Base-by-base conservation (phyloP, 1,140 invertebrate genomes). In the Drosophila sproati region DNA sequence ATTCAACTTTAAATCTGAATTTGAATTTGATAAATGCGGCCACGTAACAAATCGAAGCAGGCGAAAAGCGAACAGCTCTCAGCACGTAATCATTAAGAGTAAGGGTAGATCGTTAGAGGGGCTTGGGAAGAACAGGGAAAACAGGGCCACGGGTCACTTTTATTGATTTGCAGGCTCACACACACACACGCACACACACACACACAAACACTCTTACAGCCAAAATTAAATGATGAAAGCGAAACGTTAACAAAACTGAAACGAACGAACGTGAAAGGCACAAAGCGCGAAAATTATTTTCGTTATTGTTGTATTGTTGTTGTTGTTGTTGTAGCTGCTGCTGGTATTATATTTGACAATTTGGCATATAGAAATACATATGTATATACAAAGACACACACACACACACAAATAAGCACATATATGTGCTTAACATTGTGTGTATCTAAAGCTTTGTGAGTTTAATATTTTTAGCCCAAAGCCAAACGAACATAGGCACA, bases 381-480 rank as follows among this genome's bases (percentile, higher is more conserved):
- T 37, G 32, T 29, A 20, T 43, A 43, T 67, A 6, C n/a, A 20
- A 10, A 4, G 4, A 4, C 34, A 50, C 51, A 48, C 67, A 70
- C 10, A 41, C 39, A 55, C 39, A 54, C 60, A 28, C 41, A 28
- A 12, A 8, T 7, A 10, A 20, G 1, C 20, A 1, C 20, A 20
- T 20, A 20, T 20, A 20, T 31, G 63, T 62, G 59, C 48, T 54
- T 55, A 57, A 57, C 62, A 72, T 43, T 56, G 34, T 51, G 69
- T 66, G 54, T 76, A 63, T 77, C 78, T 69, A 87, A 80, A 72
- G 71, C 80, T 78, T 67, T 69, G 71, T 70, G 68, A 78, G 81
- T 85, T 88, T 83, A 81, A 88, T 88, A 88, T 88, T 89, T 88
- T 88, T 88, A 88, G 85, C 85, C 71, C 50, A 81, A 88, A 85